These are phyloP conservation scores for Tapera naevia DNA, from an alignment of 2,797 vertebrate species.

Conservation along the genomic window DNA sequence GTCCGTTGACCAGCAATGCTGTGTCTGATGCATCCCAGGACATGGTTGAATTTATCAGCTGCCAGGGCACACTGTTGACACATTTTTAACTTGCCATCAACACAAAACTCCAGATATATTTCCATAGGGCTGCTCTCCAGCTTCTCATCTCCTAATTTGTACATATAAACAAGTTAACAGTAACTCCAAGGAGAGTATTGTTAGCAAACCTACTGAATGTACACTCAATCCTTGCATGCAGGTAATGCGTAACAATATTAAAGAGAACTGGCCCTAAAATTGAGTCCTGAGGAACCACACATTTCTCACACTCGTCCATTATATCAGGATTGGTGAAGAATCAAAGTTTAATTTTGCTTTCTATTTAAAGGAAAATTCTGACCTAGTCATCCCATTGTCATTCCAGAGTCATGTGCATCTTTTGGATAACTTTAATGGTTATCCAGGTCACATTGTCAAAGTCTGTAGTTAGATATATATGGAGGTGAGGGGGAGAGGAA, in stretches of 20 bases:
- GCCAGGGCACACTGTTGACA: too few relatives aligned
- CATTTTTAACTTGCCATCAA: too few relatives aligned
- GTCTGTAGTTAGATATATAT: not conserved
- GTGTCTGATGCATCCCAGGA: too few relatives aligned
- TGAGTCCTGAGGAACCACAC: not conserved
- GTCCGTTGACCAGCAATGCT: too few relatives aligned
- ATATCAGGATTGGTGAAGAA: not conserved
- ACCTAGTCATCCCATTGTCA: not conserved
- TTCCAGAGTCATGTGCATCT: not conserved
- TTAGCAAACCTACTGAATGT: not conserved
- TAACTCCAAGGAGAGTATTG: not conserved
- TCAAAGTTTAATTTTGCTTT: not conserved
- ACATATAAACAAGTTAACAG: too few relatives aligned
- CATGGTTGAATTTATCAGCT: too few relatives aligned
- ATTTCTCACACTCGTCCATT: not conserved
- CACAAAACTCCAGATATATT: too few relatives aligned
- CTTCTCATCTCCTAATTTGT: too few relatives aligned
- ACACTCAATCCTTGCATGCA: rapidly evolving
- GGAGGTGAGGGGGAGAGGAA: too few relatives aligned
- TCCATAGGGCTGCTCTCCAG: too few relatives aligned
- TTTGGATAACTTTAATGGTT: not conserved
- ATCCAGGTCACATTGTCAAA: not conserved
- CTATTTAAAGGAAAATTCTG: not conserved
- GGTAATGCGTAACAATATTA: not conserved
- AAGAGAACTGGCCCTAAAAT: not conserved